Evolutionary conservation across 2,113 vertebrate genomes (phyloP), one percentile per base, ranked within the genome.

Genomic region (Cinclus cinclus): DNA sequence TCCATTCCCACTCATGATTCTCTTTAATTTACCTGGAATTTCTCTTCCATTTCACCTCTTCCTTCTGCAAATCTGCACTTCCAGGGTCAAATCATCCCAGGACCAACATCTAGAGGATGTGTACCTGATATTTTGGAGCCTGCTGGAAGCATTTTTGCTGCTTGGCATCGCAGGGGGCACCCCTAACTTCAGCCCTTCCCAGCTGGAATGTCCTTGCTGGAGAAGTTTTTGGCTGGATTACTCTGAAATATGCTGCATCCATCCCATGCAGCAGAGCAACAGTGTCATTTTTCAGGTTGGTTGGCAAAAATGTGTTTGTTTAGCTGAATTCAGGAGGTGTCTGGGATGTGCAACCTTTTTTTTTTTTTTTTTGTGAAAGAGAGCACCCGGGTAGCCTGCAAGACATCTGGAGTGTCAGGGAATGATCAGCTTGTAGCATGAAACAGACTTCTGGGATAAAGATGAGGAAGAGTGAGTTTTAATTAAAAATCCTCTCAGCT

Each of bases 401-500:
- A 80, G 46, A 28, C 7, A 4, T 15, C 33, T 50, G 42, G 23
- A 86, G 17, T 63, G 41, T 11, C 30, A 59, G 53, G 50, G 67
- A 91, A 62, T 15, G 59, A 70, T 44, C 28, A 62, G 35, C 18
- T 83, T 80, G 70, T 39, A 65, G 47, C 50, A 63, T 18, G 44
- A 80, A 90, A 44, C 9, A 86, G 79, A 78, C 84, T 83, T 92
- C 33, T 39, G 79, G 91, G 84, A 90, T 77, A 94, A 83, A 83
- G 63, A 80, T 77, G 87, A 88, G 75, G 63, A 90, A 95, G 59
- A 90, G 49, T 10, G 47, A 78, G 23, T 90, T 90, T 92, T 94
- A 97, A 97, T 94, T 95, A 95, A 96, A 90, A 95, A 87, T 58
- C 21, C 63, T 91, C 70, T 85, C 75, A 16, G 78, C 87, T 95